These are phyloP conservation scores for Therioaphis trifolii DNA, from an alignment of 2,888 invertebrate genomes.

Conservation along the genomic window DNA sequence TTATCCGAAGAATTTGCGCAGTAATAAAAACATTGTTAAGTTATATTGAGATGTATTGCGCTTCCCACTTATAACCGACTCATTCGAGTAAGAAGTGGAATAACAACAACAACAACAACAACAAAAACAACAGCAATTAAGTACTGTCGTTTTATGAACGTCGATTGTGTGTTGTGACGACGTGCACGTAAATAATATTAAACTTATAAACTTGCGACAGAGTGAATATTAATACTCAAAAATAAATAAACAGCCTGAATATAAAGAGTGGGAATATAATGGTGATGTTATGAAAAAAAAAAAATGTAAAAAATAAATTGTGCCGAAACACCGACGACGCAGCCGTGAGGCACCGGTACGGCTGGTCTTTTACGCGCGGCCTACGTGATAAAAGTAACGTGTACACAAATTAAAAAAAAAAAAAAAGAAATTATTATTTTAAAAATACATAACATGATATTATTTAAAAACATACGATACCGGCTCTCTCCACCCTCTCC, in stretches of 20 bases:
- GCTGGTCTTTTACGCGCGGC: neutral
- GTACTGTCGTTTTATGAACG: neutral
- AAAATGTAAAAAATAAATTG: neutral
- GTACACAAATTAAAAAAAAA: neutral
- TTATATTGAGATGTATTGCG: too few species aligned
- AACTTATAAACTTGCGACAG: too few species aligned
- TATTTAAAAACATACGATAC: neutral
- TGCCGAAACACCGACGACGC: neutral
- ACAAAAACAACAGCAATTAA: neutral
- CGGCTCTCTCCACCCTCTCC: neutral
- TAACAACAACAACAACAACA: too few species aligned
- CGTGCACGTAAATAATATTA: too few species aligned
- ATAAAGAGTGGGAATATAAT: too few species aligned
- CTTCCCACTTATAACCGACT: too few species aligned
- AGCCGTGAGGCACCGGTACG: neutral
- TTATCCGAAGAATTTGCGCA: too few species aligned
- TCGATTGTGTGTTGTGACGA: neutral
- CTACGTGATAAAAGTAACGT: conserved; percentile 56
- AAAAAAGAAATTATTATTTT: neutral
- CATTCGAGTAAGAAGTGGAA: too few species aligned
- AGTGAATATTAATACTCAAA: too few species aligned
- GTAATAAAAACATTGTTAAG: too few species aligned
- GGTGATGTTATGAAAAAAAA: too few species aligned
- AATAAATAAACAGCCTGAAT: too few species aligned
- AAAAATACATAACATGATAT: neutral